Base-by-base conservation (phyloP, 2,888 invertebrate species). In the Ditula angustiorana region DNA sequence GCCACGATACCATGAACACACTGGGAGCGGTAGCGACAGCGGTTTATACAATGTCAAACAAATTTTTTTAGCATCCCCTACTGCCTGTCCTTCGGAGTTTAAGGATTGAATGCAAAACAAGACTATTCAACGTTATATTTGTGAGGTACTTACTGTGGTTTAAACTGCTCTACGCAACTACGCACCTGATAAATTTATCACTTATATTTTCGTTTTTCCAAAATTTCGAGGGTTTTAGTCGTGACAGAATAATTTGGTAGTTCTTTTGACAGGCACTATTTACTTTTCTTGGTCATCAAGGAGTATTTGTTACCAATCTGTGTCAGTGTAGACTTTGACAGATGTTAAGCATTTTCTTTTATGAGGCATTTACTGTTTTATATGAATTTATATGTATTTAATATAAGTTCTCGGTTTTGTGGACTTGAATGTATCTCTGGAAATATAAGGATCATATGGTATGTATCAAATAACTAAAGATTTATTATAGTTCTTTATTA, bases 121-220 rank as follows among this genome's bases (percentile, higher is more conserved):
- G 33, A 5, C 2, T n/a, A n/a, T 33, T 33, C 5, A n/a, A n/a
- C 8, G 1, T 10, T 10, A 8, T 30, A 30, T 30, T 30, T 30
- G 8, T 30, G 8, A 1, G 10, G 8, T 19, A 19, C 41, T 41
- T 19, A 41, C 41, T 19, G 41, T 41, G 5, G 8, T 41, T 19
- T 41, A 19, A 41, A 41, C n/a, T 53, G 52, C 63, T 65, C 55
- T 56, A 13, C 46, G 11, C 11, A 56, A 52, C 21, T 35, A 33
- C 10, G 5, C 33, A 53, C 61, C 26, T n/a, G n/a, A 19, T 46
- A 44, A 46, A 35, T 53, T 35, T 55, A 46, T n/a, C n/a, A 16
- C 10, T 61, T 23, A 46, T 55, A n/a, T 61, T 61, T 53, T 24
- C 7, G 16, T n/a, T 61, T 26, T 55, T 23, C 33, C 21, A 24